Conservation (phyloP, 2,888 invertebrate species). For the Hirtodrosophila confusa region DNA sequence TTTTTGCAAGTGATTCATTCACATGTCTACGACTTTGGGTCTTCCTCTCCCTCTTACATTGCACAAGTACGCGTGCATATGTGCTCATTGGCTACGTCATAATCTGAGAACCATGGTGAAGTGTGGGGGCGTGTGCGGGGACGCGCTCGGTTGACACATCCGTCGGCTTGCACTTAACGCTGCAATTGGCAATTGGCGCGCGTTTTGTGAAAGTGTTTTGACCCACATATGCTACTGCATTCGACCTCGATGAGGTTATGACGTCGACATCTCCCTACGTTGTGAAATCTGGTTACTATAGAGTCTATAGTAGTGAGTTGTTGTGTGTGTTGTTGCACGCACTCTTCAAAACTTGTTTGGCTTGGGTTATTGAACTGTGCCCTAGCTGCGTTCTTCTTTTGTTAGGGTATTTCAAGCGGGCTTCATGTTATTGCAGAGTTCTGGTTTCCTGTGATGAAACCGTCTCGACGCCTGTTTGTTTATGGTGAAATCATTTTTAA, state of each 20-base stretch:
- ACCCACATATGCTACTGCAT: constrained; percentile 17
- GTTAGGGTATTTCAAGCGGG: constrained; percentile 3
- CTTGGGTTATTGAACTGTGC: constrained; percentile 49
- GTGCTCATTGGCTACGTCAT: constrained; percentile 37
- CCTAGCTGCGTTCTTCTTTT: background rate
- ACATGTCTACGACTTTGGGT: constrained; percentile 1
- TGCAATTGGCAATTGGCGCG: constrained; percentile 33
- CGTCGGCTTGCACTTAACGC: constrained; percentile 6
- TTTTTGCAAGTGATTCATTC: constrained; percentile 31
- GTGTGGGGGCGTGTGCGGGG: background rate
- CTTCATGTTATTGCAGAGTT: constrained; percentile 10
- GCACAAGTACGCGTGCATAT: constrained; percentile 26
- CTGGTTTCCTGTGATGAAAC: constrained; percentile 3
- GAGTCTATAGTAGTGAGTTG: constrained; percentile 2
- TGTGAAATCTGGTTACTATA: constrained; percentile 49
- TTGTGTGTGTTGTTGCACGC: constrained; percentile 7
- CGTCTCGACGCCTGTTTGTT: constrained; percentile 2
- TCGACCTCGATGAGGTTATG: constrained; percentile 18
- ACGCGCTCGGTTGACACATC: constrained; percentile 15
- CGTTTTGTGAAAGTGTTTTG: constrained; percentile 46
- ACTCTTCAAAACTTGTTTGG: constrained; percentile 48
- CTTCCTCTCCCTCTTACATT: constrained; percentile 22
- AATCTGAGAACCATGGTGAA: background rate
- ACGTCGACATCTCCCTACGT: constrained; percentile 32
- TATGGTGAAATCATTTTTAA: background rate